Conservation (phyloP, 2,113 vertebrate genomes). For the Falco punctatus region DNA sequence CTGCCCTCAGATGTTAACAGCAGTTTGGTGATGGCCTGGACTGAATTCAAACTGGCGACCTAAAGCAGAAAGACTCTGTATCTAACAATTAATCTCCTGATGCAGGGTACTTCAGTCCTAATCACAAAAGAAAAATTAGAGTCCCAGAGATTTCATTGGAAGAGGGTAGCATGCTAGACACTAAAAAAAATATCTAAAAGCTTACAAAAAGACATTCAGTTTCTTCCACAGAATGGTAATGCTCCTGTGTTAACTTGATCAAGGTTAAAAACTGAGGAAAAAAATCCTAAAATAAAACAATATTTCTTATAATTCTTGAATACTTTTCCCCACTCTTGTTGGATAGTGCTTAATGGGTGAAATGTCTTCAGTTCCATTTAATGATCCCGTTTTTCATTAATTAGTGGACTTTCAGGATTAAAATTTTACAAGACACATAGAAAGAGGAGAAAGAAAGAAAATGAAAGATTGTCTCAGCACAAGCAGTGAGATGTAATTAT, state of each 20-base stretch:
- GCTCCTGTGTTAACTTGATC: neutral
- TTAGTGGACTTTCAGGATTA: neutral
- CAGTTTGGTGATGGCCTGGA: slow-evolving; percentile 26
- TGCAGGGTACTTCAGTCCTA: neutral
- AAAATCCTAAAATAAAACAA: neutral
- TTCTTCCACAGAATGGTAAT: neutral
- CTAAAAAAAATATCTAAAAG: neutral
- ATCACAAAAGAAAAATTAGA: slow-evolving; percentile 16
- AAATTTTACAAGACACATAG: neutral
- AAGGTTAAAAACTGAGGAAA: neutral
- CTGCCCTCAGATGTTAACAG: slow-evolving; percentile 45
- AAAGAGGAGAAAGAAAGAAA: neutral
- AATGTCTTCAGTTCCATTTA: neutral
- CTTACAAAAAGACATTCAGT: neutral
- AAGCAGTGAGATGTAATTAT: neutral
- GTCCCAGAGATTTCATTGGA: neutral
- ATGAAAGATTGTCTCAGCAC: neutral
- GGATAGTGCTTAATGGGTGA: neutral
- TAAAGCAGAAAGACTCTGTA: slow-evolving; percentile 50
- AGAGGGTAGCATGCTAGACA: neutral
- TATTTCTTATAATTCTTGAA: neutral
- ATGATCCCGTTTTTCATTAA: slow-evolving; percentile 28
- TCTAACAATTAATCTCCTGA: slow-evolving; percentile 32
- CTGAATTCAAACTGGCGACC: slow-evolving; percentile 21
- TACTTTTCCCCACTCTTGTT: neutral